Percentiles rank a stretch among this genome's conserved stretches.
These are phyloP conservation scores for Aleiodes alternator DNA, from an alignment of 2,888 invertebrate genomes.

Conservation along the genomic window DNA sequence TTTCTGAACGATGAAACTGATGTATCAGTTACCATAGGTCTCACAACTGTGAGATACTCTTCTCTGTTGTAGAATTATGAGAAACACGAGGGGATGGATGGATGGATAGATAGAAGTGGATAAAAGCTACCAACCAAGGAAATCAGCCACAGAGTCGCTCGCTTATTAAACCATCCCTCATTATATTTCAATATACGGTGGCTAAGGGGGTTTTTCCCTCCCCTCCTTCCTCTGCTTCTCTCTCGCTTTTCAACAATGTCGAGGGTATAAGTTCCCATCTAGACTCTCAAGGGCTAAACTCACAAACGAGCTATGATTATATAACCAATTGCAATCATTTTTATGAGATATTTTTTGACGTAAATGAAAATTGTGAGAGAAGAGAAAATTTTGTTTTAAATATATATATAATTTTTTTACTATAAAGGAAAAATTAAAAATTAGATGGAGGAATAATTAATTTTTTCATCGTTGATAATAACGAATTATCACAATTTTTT, in stretches of 20 bases:
- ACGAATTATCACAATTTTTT: no score
- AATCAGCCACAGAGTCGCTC: constrained; percentile 63
- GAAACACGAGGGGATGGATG: background rate
- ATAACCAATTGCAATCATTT: constrained; percentile 6
- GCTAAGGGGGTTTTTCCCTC: constrained; percentile 21
- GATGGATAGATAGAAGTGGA: constrained; percentile 8
- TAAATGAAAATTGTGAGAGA: no score
- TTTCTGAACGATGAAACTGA: constrained; percentile 14
- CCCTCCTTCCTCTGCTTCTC: background rate
- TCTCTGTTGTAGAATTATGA: background rate
- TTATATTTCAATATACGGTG: constrained; percentile 68
- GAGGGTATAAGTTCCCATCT: constrained; percentile 23
- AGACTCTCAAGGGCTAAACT: constrained; percentile 31
- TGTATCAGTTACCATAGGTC: constrained; percentile 18
- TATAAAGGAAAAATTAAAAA: no score
- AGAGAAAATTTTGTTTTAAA: no score
- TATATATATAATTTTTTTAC: no score
- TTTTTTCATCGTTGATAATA: no score
- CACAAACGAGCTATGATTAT: constrained; percentile 29
- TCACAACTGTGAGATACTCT: background rate
- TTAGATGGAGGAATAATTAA: no score
- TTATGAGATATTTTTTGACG: background rate
- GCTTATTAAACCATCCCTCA: constrained; percentile 70
- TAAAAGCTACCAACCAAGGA: constrained; percentile 40
- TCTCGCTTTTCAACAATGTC: background rate